Evolutionary conservation across 2,797 vertebrate genomes (phyloP).

Genomic region (Gastrophryne carolinensis): DNA sequence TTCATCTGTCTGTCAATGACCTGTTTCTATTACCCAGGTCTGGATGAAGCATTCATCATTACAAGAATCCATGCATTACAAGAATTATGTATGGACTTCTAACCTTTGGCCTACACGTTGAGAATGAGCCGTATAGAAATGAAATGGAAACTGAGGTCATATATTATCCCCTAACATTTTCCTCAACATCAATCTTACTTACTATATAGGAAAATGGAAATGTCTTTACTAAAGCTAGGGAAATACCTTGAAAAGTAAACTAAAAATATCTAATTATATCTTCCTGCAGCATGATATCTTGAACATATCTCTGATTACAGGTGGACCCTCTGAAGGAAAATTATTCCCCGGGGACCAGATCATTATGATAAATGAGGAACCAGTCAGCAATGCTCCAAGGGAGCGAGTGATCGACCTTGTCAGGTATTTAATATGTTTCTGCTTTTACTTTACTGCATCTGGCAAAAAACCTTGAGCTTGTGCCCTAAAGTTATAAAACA

Average conservation of each 20-base stretch:
- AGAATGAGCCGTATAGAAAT: neutral
- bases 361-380: constrained; percentile 97
- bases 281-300: neutral
- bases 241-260: neutral
- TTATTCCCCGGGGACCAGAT: constrained; percentile 96
- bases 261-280: neutral
- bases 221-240: neutral
- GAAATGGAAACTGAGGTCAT: neutral
- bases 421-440: constrained; percentile 77
- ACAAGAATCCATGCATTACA: neutral
- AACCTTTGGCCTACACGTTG: neutral
- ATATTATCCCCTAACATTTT: neutral
- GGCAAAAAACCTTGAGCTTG: constrained; percentile 20
- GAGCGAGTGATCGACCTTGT: constrained; percentile 97
- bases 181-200: neutral
- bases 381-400: constrained; percentile 89
- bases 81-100: neutral
- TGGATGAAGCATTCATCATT: neutral
- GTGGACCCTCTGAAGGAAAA: constrained; percentile 96
- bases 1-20: neutral
- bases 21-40: neutral
- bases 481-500: constrained; percentile 42
- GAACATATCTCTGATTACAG: constrained; percentile 62
- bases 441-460: constrained; percentile 50
- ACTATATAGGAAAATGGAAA: neutral